Evolutionary conservation across 2,888 invertebrate genomes (phyloP).

Genomic region (Xanthia icteritia): DNA sequence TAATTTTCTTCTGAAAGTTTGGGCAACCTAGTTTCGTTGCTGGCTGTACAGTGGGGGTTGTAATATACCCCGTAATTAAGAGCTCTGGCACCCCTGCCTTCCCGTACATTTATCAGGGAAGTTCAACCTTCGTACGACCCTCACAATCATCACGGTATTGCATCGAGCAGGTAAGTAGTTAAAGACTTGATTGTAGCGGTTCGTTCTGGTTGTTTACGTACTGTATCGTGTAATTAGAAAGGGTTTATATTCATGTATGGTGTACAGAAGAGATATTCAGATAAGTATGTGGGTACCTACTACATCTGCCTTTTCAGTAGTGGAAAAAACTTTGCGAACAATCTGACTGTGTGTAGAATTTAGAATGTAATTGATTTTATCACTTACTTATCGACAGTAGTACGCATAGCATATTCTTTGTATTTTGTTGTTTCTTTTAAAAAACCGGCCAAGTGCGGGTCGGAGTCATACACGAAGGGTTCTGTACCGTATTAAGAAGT

Average conservation of each 20-base stretch:
- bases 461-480: too few relatives aligned
- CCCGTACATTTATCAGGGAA: slow-evolving; percentile 57
- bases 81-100: slow-evolving; percentile 48
- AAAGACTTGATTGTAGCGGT: slow-evolving; percentile 4
- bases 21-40: background rate
- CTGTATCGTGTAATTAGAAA: slow-evolving; percentile 9
- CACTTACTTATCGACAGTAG: too few relatives aligned
- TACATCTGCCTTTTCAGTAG: background rate
- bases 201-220: slow-evolving; percentile 33
- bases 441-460: too few relatives aligned
- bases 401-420: too few relatives aligned
- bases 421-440: too few relatives aligned
- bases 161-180: slow-evolving; percentile 50
- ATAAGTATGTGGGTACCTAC: background rate
- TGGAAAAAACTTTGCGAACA: too few relatives aligned
- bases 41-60: slow-evolving; percentile 37
- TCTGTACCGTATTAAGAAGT: too few relatives aligned
- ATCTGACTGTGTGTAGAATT: too few relatives aligned
- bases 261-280: background rate
- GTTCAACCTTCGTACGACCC: slow-evolving; percentile 35
- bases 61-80: slow-evolving; percentile 72
- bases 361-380: too few relatives aligned
- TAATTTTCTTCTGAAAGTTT: background rate
- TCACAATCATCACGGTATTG: slow-evolving; percentile 30
- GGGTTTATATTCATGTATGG: slow-evolving; percentile 13